Evolutionary conservation across 2,797 vertebrate species (phyloP).

Genomic region (Enteromius argenteus): DNA sequence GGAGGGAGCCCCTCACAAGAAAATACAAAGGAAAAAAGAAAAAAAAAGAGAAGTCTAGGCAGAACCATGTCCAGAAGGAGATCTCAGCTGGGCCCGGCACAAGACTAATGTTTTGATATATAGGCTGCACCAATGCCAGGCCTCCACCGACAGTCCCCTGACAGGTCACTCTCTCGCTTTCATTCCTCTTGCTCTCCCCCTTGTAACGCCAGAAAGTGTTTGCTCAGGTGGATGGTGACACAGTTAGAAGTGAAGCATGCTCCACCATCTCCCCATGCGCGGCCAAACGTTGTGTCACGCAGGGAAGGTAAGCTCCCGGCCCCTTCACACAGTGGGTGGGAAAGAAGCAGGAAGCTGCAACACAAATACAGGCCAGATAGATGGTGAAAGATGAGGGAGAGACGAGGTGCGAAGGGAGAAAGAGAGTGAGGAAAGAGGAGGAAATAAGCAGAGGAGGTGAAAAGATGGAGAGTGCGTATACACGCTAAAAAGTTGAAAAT

Average conservation of each 20-base stretch:
- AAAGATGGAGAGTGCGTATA: slow-evolving; percentile 51
- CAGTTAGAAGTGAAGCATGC: slow-evolving; percentile 91
- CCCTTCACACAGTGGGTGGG: slow-evolving; percentile 81
- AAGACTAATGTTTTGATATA: slow-evolving; percentile 99
- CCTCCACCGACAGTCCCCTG: slow-evolving; percentile 87
- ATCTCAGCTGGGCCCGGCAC: slow-evolving; percentile 86
- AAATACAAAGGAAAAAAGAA: slow-evolving; percentile 64
- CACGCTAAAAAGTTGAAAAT: slow-evolving; percentile 23
- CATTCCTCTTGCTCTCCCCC: slow-evolving; percentile 46
- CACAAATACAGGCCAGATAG: slow-evolving; percentile 51
- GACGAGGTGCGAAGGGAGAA: slow-evolving; percentile 49
- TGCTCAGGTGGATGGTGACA: slow-evolving; percentile 99
- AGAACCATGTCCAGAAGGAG: slow-evolving; percentile 80
- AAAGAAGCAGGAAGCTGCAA: slow-evolving; percentile 77
- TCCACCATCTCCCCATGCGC: slow-evolving; percentile 82
- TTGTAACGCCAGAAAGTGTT: slow-evolving; percentile 82
- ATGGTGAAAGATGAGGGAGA: slow-evolving; percentile 57
- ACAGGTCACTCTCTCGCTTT: slow-evolving; percentile 65
- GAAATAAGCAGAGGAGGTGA: slow-evolving; percentile 55
- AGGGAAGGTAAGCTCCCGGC: slow-evolving; percentile 83
- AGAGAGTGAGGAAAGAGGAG: slow-evolving; percentile 43
- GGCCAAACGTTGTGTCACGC: slow-evolving; percentile 92
- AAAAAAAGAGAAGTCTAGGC: slow-evolving; percentile 65
- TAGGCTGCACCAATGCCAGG: slow-evolving; percentile 89
- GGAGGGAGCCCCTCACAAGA: slow-evolving; percentile 85